These are phyloP conservation scores for Digitonthophagus gazella DNA, from an alignment of 2,888 invertebrate genomes.

Conservation along the genomic window DNA sequence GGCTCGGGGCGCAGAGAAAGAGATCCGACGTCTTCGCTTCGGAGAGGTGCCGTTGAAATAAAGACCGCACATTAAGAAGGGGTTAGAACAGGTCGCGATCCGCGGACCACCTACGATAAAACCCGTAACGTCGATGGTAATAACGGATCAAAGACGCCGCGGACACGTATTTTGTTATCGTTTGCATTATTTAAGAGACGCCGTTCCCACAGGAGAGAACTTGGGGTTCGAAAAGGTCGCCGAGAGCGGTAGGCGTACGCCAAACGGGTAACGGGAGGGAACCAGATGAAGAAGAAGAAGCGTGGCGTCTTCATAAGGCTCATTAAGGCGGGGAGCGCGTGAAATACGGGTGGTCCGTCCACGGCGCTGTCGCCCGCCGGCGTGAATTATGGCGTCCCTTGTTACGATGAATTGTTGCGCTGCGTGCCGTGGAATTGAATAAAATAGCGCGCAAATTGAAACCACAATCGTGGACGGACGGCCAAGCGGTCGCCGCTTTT, in stretches of 20 bases:
- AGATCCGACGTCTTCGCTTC: neutral
- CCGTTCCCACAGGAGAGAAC: neutral
- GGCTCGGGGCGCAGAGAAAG: neutral
- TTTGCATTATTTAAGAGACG: constrained; percentile 9
- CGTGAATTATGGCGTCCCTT: constrained; percentile 36
- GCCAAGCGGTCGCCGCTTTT: constrained; percentile 8
- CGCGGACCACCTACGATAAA: constrained; percentile 26
- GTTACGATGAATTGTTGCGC: constrained; percentile 35
- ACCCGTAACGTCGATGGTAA: constrained; percentile 24
- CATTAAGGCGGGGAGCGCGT: constrained; percentile 32
- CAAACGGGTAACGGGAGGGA: neutral
- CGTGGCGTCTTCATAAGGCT: constrained; percentile 33
- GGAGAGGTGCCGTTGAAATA: constrained; percentile 4
- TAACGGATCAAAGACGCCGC: constrained; percentile 9
- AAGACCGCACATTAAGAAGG: constrained; percentile 23
- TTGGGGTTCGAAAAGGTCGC: constrained; percentile 20
- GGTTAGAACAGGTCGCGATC: constrained; percentile 12
- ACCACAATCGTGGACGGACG: constrained; percentile 27
- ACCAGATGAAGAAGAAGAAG: constrained; percentile 24
- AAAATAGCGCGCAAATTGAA: constrained; percentile 35
- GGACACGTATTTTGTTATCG: constrained; percentile 12
- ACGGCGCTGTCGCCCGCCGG: constrained; percentile 30
- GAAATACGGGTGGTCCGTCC: constrained; percentile 38
- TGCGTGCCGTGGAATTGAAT: constrained; percentile 28
- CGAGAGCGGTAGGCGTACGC: constrained; percentile 7